These are phyloP conservation scores for Parnassius smintheus DNA, from an alignment of 2,888 invertebrate genomes.

Conservation along the genomic window DNA sequence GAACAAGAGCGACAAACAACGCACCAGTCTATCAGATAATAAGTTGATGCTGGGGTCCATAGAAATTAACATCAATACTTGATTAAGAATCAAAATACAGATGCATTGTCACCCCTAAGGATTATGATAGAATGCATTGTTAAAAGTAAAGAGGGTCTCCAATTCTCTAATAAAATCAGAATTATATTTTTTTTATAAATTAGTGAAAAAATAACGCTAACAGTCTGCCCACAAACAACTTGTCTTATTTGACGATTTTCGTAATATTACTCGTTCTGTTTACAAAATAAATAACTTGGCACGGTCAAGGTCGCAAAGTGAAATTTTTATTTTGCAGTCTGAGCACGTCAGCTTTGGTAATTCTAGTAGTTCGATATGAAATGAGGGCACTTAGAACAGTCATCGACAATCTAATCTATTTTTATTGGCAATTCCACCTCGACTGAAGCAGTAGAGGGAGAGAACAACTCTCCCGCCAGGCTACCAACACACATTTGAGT, in stretches of 20 bases:
- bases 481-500: too few relatives aligned
- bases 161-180: too few relatives aligned
- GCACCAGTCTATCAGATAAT: too few relatives aligned
- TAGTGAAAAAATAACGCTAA: not conserved
- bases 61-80: too few relatives aligned
- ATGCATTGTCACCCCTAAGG: too few relatives aligned
- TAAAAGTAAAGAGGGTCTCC: too few relatives aligned
- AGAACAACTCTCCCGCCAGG: not conserved
- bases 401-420: not conserved
- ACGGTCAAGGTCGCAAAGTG: slow-evolving; percentile 23
- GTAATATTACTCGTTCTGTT: slow-evolving; percentile 13
- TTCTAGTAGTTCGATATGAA: slow-evolving; percentile 11
- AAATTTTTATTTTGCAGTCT: slow-evolving; percentile 20
- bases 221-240: slow-evolving; percentile 5
- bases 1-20: too few relatives aligned
- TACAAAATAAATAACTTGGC: slow-evolving; percentile 15
- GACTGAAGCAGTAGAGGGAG: not conserved
- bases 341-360: slow-evolving; percentile 18
- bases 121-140: too few relatives aligned
- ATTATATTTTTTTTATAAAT: too few relatives aligned
- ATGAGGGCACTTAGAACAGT: slow-evolving; percentile 1
- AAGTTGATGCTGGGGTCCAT: too few relatives aligned
- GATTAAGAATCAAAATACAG: too few relatives aligned
- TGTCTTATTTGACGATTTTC: slow-evolving; percentile 22
- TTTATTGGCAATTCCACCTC: too few relatives aligned